Evolutionary conservation across 2,113 vertebrate species (phyloP).

Genomic region (Lepus timidus): DNA sequence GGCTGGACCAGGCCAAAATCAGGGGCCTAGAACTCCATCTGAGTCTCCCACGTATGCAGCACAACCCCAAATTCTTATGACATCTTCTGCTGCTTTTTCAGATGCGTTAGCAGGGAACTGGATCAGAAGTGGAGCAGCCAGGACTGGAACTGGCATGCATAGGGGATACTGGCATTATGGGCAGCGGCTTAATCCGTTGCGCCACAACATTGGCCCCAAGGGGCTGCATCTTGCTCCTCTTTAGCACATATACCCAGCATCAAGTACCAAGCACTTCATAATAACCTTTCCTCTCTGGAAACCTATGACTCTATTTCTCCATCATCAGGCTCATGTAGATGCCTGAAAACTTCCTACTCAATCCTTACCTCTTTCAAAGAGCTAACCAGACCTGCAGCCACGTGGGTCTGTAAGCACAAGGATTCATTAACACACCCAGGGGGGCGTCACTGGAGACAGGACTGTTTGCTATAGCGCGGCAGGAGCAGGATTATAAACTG

Average conservation of each 20-base stretch:
- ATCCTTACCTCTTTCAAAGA: background rate
- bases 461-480: conserved; percentile 7
- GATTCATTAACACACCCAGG: conserved; percentile 55
- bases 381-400: background rate
- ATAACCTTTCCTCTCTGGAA: background rate
- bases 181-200: no score
- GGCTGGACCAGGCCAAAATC: no score
- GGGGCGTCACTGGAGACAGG: conserved; percentile 16
- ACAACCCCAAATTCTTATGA: no score
- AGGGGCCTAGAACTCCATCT: no score
- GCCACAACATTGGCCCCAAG: no score
- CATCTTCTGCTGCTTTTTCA: no score
- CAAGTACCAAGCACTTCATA: background rate
- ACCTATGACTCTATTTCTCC: background rate
- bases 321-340: background rate
- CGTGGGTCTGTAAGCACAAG: background rate
- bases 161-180: no score
- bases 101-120: no score
- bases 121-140: no score
- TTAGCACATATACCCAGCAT: background rate
- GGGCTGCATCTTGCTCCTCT: no score
- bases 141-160: no score
- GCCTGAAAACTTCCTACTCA: background rate
- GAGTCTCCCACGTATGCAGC: no score
- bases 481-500: conserved; percentile 60